Evolutionary conservation across 2,888 invertebrate species (phyloP).

Genomic region (Diachrysia chrysitis): DNA sequence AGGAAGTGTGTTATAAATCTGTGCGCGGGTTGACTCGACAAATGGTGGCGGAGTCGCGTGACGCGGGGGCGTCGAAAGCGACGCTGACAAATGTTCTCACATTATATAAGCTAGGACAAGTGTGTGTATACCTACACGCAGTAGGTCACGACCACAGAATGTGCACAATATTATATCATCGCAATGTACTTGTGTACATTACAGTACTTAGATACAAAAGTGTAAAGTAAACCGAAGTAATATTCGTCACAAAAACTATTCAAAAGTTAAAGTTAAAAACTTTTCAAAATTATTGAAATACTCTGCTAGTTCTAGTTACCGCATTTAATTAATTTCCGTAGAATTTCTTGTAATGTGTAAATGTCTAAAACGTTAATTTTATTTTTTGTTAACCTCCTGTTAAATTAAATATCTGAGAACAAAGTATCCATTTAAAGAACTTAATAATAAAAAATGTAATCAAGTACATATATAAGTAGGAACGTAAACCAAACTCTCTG

Average conservation of each 20-base stretch:
- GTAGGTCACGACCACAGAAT: neutral
- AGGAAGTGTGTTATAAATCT: slow-evolving; percentile 34
- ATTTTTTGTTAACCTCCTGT: too few relatives aligned
- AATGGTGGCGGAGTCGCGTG: slow-evolving; percentile 37
- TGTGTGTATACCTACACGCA: neutral
- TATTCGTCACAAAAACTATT: neutral
- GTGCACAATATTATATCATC: neutral
- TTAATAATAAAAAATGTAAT: too few relatives aligned
- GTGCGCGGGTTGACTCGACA: slow-evolving; percentile 31
- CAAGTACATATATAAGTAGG: too few relatives aligned
- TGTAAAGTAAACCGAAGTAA: neutral
- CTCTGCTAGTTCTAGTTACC: neutral
- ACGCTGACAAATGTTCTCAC: slow-evolving; percentile 41
- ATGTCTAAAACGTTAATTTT: too few relatives aligned
- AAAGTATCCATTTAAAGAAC: too few relatives aligned
- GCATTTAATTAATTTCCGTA: too few relatives aligned
- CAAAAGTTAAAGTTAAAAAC: neutral
- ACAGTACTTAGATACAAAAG: neutral
- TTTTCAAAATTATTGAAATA: neutral
- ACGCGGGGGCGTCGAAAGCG: slow-evolving; percentile 34
- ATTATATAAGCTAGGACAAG: slow-evolving; percentile 28
- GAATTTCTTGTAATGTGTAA: neutral
- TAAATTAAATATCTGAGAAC: too few relatives aligned
- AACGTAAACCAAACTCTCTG: too few relatives aligned
- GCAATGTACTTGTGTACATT: neutral